Evolutionary conservation across 2,888 invertebrate genomes (phyloP), one percentile per base, ranked within the genome.

Genomic region (Dryobotodes eremita): DNA sequence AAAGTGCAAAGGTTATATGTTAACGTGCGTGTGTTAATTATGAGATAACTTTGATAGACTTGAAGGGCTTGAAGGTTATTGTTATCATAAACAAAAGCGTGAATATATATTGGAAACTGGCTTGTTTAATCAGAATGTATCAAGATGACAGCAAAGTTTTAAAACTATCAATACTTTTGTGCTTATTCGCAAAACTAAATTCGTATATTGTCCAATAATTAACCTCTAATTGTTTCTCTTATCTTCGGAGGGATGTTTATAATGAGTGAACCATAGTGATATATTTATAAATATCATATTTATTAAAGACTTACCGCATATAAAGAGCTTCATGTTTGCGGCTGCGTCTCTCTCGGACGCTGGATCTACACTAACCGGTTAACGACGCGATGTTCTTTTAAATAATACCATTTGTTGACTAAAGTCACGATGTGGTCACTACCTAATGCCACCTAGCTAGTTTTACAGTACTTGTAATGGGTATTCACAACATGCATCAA

Each of bases 311-410:
- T 92, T 84, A 93, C 93, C 68, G 89, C 86, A 91, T 75, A 92
- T 84, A 69, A 92, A 65, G 57, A 89, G 77, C 89, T 92, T 92
- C 93, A 93, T 93, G 71, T 65, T 89, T 83, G 82, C 74, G 74
- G 77, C 75, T 71, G 84, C 82, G 88, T 81, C 80, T 81, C 88
- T 68, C 74, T 81, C 88, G 82, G 86, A 85, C 85, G 90, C 86
- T 88, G 83, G 87, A 84, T 83, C 75, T 61, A 86, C 87, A 94
- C 93, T 93, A 91, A 92, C 92, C 88, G 89, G 90, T 92, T 90
- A 70, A 50, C 61, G 64, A 71, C 70, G 80, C 69, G 77, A 77
- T 79, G 82, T 80, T 86, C 86, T 90, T 89, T 89, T 90, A 92
- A 84, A 86, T 89, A 88, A 85, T 76, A 79, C 70, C 62, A 77